These are phyloP conservation scores for Sipunculus nudus DNA, from an alignment of 2,888 invertebrate species.

Conservation along the genomic window DNA sequence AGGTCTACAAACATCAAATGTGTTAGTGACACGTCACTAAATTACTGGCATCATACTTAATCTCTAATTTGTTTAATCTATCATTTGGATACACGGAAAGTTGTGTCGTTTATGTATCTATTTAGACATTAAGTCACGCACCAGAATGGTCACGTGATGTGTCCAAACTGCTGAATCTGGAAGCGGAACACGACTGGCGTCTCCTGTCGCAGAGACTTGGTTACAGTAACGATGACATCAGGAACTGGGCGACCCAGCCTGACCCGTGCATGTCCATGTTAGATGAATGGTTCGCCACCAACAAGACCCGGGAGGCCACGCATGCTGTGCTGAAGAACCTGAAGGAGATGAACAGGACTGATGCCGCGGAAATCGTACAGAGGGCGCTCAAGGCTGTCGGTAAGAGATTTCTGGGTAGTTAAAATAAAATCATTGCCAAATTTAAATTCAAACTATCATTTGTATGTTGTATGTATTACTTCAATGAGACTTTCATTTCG, in stretches of 20 bases:
- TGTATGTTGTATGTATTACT: too few species aligned
- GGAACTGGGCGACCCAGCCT: constrained; percentile 57
- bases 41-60: too few species aligned
- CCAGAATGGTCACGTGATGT: constrained; percentile 61
- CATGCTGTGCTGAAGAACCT: constrained; percentile 53
- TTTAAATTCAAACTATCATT: too few species aligned
- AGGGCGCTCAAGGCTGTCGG: constrained; percentile 53
- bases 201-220: constrained; percentile 58
- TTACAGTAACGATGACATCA: constrained; percentile 58
- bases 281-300: constrained; percentile 62
- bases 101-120: too few species aligned
- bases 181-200: constrained; percentile 58
- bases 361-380: constrained; percentile 57
- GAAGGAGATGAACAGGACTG: constrained; percentile 57
- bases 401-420: too few species aligned
- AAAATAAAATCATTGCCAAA: too few species aligned
- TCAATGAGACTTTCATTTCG: too few species aligned
- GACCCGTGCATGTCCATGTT: constrained; percentile 62
- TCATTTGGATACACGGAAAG: too few species aligned
- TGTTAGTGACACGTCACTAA: too few species aligned
- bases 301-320: constrained; percentile 57
- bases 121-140: constrained; percentile 61
- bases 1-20: too few species aligned
- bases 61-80: too few species aligned
- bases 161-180: constrained; percentile 55